These are phyloP conservation scores for Platynereis dumerilii DNA, from an alignment of 2,888 invertebrate species.

Conservation along the genomic window DNA sequence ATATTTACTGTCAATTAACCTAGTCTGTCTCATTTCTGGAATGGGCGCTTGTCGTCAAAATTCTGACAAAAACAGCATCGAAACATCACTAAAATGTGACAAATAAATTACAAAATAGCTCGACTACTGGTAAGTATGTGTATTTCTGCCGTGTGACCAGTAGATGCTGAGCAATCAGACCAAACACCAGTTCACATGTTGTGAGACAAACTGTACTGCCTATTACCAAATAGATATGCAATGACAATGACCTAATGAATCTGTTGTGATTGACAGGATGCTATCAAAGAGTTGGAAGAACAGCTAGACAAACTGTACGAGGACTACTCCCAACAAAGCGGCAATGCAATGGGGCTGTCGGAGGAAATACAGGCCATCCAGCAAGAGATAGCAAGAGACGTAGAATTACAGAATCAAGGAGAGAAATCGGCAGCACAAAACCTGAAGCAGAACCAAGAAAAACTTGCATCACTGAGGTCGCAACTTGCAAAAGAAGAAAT, in stretches of 20 bases:
- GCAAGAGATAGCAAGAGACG: constrained; percentile 42
- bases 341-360: constrained; percentile 39
- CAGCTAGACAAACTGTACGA: constrained; percentile 46
- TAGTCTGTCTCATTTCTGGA: too few species aligned
- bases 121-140: too few species aligned
- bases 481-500: constrained; percentile 15
- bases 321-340: constrained; percentile 48
- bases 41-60: too few species aligned
- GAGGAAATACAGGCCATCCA: constrained; percentile 42
- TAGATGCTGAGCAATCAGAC: too few species aligned
- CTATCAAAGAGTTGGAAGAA: constrained; percentile 42
- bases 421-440: constrained; percentile 33
- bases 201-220: too few species aligned
- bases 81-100: too few species aligned
- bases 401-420: constrained; percentile 38
- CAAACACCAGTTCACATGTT: too few species aligned
- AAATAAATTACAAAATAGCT: too few species aligned
- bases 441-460: constrained; percentile 10
- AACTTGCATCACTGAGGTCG: constrained; percentile 11
- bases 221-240: too few species aligned
- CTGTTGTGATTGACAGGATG: constrained; percentile 16
- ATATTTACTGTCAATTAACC: too few species aligned
- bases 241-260: not conserved
- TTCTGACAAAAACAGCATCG: too few species aligned
- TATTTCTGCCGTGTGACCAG: too few species aligned